Percentiles rank a stretch among this genome's conserved stretches.
Conservation (phyloP, 1,140 invertebrate genomes). For the Dinoponera quadriceps region DNA sequence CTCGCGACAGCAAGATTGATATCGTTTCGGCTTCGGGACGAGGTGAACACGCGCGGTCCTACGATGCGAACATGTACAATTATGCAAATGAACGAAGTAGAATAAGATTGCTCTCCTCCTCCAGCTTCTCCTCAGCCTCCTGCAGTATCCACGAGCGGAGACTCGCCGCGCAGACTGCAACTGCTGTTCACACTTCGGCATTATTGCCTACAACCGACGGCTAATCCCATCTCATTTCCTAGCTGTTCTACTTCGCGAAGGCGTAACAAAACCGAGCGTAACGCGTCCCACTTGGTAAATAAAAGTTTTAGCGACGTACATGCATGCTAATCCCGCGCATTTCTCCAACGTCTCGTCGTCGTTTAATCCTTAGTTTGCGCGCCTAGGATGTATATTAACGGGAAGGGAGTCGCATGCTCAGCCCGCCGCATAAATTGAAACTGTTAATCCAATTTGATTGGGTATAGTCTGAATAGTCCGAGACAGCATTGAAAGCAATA, state of each 20-base stretch:
- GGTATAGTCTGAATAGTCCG: background rate
- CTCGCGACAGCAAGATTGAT: slow-evolving; percentile 25
- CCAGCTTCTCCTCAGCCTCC: background rate
- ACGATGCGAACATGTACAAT: slow-evolving; percentile 17
- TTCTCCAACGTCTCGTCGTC: background rate
- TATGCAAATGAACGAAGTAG: slow-evolving; percentile 28
- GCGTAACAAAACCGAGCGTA: slow-evolving; percentile 61
- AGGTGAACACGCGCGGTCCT: slow-evolving; percentile 11
- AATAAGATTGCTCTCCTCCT: slow-evolving; percentile 8
- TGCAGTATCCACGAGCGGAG: slow-evolving; percentile 15
- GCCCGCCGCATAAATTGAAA: background rate
- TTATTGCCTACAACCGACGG: slow-evolving; percentile 72
- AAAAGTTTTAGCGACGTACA: slow-evolving; percentile 50
- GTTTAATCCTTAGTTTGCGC: background rate
- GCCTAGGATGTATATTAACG: no score
- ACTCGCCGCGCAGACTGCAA: background rate
- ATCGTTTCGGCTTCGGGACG: background rate
- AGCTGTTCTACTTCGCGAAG: slow-evolving; percentile 65
- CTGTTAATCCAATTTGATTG: background rate
- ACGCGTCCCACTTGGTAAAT: slow-evolving; percentile 63
- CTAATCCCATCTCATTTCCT: slow-evolving; percentile 72
- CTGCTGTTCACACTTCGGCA: slow-evolving; percentile 60
- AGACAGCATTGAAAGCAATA: background rate
- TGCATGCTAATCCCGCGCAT: slow-evolving; percentile 17
- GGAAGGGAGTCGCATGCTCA: no score